Evolutionary conservation across 2,113 vertebrate genomes (phyloP).

Genomic region (Marmota flaviventris): DNA sequence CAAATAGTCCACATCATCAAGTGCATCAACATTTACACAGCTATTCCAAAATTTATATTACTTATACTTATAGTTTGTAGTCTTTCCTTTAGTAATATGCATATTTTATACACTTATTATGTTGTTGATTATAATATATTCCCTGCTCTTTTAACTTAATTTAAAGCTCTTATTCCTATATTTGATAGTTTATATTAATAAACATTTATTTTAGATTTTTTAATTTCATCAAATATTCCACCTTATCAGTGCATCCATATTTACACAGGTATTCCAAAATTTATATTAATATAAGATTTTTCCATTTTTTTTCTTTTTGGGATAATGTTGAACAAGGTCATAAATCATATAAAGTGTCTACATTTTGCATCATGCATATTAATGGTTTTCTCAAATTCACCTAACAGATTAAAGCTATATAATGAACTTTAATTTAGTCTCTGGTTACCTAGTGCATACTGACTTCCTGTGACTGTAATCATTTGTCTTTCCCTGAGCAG

Average conservation of each 20-base stretch:
- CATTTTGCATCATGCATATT: neutral
- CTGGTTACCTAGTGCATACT: neutral
- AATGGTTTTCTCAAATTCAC: neutral
- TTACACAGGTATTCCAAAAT: neutral
- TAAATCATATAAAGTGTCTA: neutral
- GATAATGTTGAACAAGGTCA: neutral
- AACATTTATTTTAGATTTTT: too few relatives aligned
- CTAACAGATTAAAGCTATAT: neutral
- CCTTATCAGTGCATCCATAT: neutral
- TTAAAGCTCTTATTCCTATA: too few relatives aligned
- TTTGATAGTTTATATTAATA: too few relatives aligned
- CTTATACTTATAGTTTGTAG: too few relatives aligned
- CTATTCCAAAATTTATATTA: too few relatives aligned
- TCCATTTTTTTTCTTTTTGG: neutral
- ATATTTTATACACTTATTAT: neutral
- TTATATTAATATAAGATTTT: neutral
- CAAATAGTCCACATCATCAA: neutral
- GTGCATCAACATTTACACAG: neutral
- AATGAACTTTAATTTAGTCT: neutral
- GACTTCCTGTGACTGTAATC: neutral
- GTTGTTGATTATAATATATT: neutral
- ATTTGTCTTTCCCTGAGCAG: neutral
- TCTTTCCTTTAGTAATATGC: neutral
- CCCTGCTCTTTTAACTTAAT: too few relatives aligned
- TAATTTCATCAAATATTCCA: neutral